phyloP scores from a whole-genome alignment of 64 coral and sea anemone species.

The Pocillopora damicornis region DNA sequence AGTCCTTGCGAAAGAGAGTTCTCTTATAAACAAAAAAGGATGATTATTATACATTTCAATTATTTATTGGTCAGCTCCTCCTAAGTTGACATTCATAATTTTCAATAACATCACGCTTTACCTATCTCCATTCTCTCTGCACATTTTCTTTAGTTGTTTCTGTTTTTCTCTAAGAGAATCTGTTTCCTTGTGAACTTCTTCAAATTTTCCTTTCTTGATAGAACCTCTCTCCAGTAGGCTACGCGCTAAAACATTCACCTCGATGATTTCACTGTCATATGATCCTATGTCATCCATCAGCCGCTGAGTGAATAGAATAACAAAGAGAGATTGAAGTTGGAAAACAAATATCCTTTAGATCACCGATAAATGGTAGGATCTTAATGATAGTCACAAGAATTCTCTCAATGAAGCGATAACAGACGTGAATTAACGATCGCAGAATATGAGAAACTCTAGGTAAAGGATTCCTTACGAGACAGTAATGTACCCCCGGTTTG shows the following conservation, averaged over 20 bases:
- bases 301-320: background rate
- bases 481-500: no score
- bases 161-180: constrained; percentile 12
- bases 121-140: constrained; percentile 13
- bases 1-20: no score
- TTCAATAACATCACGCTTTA: background rate
- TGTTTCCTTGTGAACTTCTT: background rate
- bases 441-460: no score
- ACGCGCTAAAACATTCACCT: background rate
- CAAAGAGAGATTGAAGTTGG: background rate
- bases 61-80: background rate
- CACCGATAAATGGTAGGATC: no score
- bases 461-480: no score
- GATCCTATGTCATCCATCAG: constrained; percentile 3
- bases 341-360: background rate
- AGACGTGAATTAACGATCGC: no score
- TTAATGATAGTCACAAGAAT: no score
- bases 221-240: background rate
- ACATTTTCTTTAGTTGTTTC: background rate
- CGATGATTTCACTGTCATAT: background rate
- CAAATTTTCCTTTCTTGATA: background rate
- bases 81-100: background rate
- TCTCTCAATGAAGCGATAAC: no score
- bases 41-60: no score
- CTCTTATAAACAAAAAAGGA: no score